phyloP scores from a whole-genome alignment of 92 coral and sea anemone species.

The Virgularia gustaviana region DNA sequence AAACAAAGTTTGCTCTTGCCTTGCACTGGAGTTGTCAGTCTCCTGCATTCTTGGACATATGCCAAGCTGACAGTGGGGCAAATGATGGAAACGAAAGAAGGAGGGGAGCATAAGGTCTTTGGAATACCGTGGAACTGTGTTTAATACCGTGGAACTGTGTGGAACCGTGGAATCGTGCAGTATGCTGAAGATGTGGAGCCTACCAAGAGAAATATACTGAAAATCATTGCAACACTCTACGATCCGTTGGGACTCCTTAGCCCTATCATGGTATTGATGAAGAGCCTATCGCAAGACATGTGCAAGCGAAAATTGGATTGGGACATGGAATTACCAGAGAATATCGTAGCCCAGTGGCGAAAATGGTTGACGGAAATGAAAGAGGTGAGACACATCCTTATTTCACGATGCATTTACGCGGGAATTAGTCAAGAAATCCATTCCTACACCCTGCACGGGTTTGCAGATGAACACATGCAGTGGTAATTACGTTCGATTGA shows the following conservation, averaged over 20 bases:
- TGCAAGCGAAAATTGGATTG: no score
- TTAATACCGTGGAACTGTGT: not conserved
- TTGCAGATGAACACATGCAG: not conserved
- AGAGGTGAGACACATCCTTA: not conserved
- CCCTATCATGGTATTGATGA: not conserved
- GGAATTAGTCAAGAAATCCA: not conserved
- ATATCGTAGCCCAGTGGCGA: not conserved
- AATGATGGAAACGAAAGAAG: constrained; percentile 2
- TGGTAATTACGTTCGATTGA: not conserved
- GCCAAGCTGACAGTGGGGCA: constrained; percentile 5
- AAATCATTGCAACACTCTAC: not conserved
- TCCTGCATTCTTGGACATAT: no score
- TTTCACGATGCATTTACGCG: not conserved
- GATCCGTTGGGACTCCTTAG: not conserved
- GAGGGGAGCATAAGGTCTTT: constrained; percentile 31
- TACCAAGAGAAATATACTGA: not conserved
- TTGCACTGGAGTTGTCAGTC: no score
- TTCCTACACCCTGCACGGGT: no score
- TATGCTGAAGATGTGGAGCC: constrained; percentile 1
- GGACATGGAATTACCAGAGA: not conserved
- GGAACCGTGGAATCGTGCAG: not conserved
- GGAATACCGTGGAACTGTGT: constrained; percentile 31
- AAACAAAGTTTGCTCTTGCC: not conserved
- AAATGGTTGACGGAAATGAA: not conserved
- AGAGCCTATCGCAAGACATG: not conserved